Evolutionary conservation across 2,888 invertebrate genomes (phyloP).

Genomic region (Lasioglossum lativentre): DNA sequence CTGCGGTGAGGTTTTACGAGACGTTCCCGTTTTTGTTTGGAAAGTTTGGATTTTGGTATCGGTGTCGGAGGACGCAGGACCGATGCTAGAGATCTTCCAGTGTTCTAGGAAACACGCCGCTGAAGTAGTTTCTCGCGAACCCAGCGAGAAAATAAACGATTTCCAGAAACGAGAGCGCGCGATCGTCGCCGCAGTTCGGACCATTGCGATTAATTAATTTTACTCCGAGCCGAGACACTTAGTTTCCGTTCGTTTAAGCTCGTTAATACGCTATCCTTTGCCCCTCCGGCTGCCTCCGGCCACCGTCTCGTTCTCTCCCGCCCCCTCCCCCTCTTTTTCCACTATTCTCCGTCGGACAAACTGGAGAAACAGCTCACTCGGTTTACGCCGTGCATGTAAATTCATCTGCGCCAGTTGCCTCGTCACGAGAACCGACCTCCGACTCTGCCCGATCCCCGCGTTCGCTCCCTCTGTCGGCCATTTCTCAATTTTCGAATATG

Average conservation of each 20-base stretch:
- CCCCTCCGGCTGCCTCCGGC: slow-evolving; percentile 55
- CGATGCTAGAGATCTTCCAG: background rate
- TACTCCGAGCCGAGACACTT: slow-evolving; percentile 84
- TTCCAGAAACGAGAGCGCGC: slow-evolving; percentile 68
- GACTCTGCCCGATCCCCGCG: slow-evolving; percentile 60
- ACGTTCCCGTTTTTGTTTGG: background rate
- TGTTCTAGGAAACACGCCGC: background rate
- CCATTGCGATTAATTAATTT: slow-evolving; percentile 84
- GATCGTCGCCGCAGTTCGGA: slow-evolving; percentile 71
- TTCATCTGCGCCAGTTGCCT: slow-evolving; percentile 75
- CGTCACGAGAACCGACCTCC: slow-evolving; percentile 64
- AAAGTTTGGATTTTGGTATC: background rate
- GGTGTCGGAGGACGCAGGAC: background rate
- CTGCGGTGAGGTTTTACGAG: background rate
- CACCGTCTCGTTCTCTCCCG: slow-evolving; percentile 40
- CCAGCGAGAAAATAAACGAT: slow-evolving; percentile 64
- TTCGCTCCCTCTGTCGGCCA: slow-evolving; percentile 16
- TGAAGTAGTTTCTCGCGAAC: slow-evolving; percentile 11
- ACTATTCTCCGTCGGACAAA: slow-evolving; percentile 46
- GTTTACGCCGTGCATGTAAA: slow-evolving; percentile 82
- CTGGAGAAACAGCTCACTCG: slow-evolving; percentile 79
- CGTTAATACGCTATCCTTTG: slow-evolving; percentile 81
- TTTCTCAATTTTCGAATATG: background rate
- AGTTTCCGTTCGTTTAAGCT: slow-evolving; percentile 85
- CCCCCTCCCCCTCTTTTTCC: slow-evolving; percentile 36